Base-by-base conservation (phyloP, 2,113 vertebrate genomes). In the Rhineura floridana region DNA sequence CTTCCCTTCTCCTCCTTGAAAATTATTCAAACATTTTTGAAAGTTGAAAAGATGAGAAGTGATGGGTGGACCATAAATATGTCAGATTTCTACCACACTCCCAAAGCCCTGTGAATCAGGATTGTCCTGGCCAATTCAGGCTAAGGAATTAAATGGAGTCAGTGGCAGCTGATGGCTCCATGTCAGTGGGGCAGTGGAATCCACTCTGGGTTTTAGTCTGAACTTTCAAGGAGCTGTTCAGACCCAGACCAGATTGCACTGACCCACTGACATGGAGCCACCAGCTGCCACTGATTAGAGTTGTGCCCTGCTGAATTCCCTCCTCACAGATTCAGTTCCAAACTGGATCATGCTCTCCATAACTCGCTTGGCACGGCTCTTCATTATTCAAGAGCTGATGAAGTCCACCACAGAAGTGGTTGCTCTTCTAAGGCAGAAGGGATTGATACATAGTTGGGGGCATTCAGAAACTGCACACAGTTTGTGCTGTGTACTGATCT, bases 11-110 rank as follows among this genome's bases (percentile, higher is more conserved):
- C 84, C 92, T 48, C 77, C 30, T 1, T 15, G 3, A 62, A 93
- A 81, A 85, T 48, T 87, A 92, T 72, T 90, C 85, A 73, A 11
- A 73, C 69, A 80, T 30, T 88, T 83, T 85, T 91, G 86, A 25
- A n/a, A 63, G 46, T 69, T 23, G 21, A 9, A 5, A 67, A 63
- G 87, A 88, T 81, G 84, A 67, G 87, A 79, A 76, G 72, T 39
- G 62, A 89, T 55, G 76, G 87, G 87, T 2, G 44, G 50, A 86
- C 62, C 80, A 73, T 86, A 89, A 90, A 92, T 76, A 36, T 1
- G 36, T 83, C 77, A 23, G 39, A 50, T 36, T 69, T 72, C 85
- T 50, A 55, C 33, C 81, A 44, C 1, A n/a, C 44, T 0, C 44
- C 67, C 33, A 48, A 15, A 59, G 48, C 59, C 46, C 77, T 0